phyloP scores from a whole-genome alignment of 2,888 invertebrate species.

The Octodonta nipae region DNA sequence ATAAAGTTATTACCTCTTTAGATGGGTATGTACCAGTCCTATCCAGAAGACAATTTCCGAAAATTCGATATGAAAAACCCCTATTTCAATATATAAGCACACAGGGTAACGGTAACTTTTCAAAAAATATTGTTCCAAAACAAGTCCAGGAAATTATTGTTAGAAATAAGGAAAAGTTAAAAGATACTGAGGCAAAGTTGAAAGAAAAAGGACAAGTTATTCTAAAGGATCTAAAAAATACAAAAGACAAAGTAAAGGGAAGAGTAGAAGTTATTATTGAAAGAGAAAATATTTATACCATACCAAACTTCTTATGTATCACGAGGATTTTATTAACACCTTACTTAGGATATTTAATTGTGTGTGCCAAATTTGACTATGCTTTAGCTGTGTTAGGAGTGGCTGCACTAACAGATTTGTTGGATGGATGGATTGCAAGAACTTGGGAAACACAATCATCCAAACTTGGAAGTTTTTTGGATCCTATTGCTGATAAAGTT shows the following conservation, averaged over 20 bases:
- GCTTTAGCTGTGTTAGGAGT: slow-evolving; percentile 71
- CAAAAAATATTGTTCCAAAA: too few species aligned
- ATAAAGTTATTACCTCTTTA: too few species aligned
- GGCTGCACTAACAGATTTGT: slow-evolving; percentile 86
- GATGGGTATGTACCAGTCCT: too few species aligned
- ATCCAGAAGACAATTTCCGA: too few species aligned
- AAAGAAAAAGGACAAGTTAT: slow-evolving; percentile 48
- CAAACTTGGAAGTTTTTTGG: slow-evolving; percentile 85
- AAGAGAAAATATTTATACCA: slow-evolving; percentile 80
- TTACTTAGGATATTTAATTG: slow-evolving; percentile 75
- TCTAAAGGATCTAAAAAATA: slow-evolving; percentile 57
- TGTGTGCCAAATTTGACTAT: slow-evolving; percentile 63
- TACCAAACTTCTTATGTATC: slow-evolving; percentile 84
- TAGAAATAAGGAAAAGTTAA: slow-evolving; percentile 40
- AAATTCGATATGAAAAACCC: too few species aligned
- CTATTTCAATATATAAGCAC: too few species aligned
- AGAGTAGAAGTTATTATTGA: slow-evolving; percentile 63
- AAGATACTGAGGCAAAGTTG: slow-evolving; percentile 44
- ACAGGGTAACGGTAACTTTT: too few species aligned
- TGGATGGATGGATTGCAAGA: slow-evolving; percentile 95
- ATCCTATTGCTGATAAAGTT: slow-evolving; percentile 94
- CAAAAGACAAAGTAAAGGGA: slow-evolving; percentile 55
- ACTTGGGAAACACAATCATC: slow-evolving; percentile 83
- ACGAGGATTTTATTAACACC: slow-evolving; percentile 77
- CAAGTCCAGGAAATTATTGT: too few species aligned